Evolutionary conservation across 2,888 invertebrate genomes (phyloP), one percentile per base, ranked within the genome.

Genomic region (Rotaria macrura): DNA sequence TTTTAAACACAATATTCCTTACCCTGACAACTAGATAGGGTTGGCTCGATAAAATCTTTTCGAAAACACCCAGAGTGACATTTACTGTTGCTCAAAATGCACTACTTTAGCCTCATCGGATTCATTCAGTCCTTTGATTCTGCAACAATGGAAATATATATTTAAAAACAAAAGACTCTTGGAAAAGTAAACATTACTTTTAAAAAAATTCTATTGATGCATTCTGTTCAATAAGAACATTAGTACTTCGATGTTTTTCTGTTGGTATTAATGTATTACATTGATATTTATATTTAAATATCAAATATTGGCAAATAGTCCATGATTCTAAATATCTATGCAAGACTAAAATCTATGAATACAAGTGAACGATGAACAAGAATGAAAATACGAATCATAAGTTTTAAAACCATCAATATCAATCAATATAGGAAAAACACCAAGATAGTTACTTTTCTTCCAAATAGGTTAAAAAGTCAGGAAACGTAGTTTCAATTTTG

Each of bases 261-360:
- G 65, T 65, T 34, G 65, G 65, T 34, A 65, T 65, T 20, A 65
- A 29, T 34, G 34, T 34, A 20, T 12, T 3, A 34, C 65, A 34
- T 20, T 65, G 17, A 7, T 34, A 34, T 65, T 34, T 65, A 65
- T 65, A 65, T 65, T 65, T 34, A 17, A 20, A 34, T 38, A 34
- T 34, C 5, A 65, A 34, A 34, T 65, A 65, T 34, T 34, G 65
- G 14, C 65, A 65, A 34, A 65, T 65, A 65, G 65, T 34, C 38
- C 65, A 34, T 65, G 65, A 65, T 65, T 65, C 65, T 65, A 65
- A n/a, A n/a, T n/a, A n/a, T n/a, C n/a, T n/a, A n/a, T n/a, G n/a
- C n/a, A n/a, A n/a, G n/a, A n/a, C n/a, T 38, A 20, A 0, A 65
- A 34, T 34, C 17, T 5, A 1, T 29, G 38, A 65, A 12, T 65